phyloP scores from a whole-genome alignment of 2,113 vertebrate genomes.

The Tretioscincus oriximinensis region DNA sequence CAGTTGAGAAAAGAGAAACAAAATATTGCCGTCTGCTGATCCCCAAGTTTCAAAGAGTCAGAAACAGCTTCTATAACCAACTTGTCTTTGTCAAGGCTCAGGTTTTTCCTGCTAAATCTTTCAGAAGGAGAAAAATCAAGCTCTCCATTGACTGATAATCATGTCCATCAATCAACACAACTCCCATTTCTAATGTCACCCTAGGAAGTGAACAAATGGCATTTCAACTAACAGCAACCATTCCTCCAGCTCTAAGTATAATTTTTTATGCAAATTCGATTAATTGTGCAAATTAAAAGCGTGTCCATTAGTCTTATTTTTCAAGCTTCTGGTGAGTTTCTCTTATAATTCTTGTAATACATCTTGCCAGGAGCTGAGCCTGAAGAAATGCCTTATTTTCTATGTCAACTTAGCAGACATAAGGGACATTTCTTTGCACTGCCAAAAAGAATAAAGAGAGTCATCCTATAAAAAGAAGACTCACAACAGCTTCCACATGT shows the following conservation, averaged over 20 bases:
- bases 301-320: neutral
- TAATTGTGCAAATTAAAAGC: constrained; percentile 14
- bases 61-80: neutral
- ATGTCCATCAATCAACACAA: constrained; percentile 21
- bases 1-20: neutral
- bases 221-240: constrained; percentile 3
- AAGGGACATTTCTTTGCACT: no score
- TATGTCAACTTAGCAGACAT: neutral
- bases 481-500: neutral
- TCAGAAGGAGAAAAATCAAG: neutral
- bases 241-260: constrained; percentile 8
- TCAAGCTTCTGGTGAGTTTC: neutral
- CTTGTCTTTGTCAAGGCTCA: neutral
- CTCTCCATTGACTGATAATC: constrained; percentile 20
- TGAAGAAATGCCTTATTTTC: neutral
- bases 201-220: constrained; percentile 16
- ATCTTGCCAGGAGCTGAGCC: neutral
- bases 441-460: neutral
- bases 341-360: neutral
- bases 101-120: constrained; percentile 12
- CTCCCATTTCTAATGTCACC: constrained; percentile 5
- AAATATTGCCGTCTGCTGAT: neutral
- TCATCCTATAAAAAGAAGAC: neutral
- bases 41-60: neutral
- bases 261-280: constrained; percentile 19